These are phyloP conservation scores for Corydoras maculifer DNA, from an alignment of 2,113 vertebrate species.

Conservation along the genomic window DNA sequence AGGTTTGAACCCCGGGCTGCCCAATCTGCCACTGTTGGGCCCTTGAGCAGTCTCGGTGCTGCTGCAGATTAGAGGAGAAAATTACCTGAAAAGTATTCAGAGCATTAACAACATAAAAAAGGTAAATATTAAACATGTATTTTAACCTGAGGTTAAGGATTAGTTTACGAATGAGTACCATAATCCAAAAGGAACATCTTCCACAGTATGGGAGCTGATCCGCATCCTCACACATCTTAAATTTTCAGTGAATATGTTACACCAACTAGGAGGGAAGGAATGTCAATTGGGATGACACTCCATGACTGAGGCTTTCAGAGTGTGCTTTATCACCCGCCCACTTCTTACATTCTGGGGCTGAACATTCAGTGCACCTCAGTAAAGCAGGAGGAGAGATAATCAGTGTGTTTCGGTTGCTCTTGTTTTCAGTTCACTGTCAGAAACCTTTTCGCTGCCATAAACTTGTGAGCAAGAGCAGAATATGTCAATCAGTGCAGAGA, in stretches of 20 bases:
- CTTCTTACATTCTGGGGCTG: not conserved
- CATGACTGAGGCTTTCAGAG: conserved; percentile 9
- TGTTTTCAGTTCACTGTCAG: not conserved
- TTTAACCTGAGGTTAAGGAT: too few species aligned
- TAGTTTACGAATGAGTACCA: too few species aligned
- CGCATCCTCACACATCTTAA: conserved; percentile 31
- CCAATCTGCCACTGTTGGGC: not conserved
- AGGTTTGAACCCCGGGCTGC: not conserved
- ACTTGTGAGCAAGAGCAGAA: too few species aligned
- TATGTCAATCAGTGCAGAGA: too few species aligned
- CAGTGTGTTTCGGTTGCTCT: not conserved
- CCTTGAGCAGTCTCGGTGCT: not conserved
- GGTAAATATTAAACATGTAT: too few species aligned
- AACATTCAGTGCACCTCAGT: conserved; percentile 16
- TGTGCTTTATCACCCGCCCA: conserved; percentile 6
- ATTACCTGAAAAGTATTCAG: too few species aligned
- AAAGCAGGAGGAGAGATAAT: conserved; percentile 1
- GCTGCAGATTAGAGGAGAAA: too few species aligned
- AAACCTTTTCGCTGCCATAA: not conserved
- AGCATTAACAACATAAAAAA: too few species aligned
- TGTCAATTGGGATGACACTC: conserved; percentile 41
- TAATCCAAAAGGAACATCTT: not conserved
- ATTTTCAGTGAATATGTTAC: conserved; percentile 38
- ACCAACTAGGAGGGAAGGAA: conserved; percentile 28
- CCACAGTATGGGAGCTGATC: conserved; percentile 2